Conservation (phyloP, 1,140 invertebrate species). For the Eurosta solidaginis region DNA sequence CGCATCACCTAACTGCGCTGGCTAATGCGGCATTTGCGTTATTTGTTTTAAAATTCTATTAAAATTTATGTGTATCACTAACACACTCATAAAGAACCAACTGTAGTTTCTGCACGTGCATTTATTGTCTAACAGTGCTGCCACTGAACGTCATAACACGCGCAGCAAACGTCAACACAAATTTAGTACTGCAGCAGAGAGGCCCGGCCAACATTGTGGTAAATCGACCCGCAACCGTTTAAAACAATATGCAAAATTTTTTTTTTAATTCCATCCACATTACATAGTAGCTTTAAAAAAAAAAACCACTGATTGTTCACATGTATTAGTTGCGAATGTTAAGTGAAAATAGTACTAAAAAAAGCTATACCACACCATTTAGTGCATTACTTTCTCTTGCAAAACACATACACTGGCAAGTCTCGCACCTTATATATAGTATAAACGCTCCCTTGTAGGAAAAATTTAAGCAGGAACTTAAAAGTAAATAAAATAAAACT, state of each 20-base stretch:
- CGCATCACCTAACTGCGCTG: no score
- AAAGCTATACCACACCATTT: background rate
- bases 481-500: no score
- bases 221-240: background rate
- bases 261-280: no score
- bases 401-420: no score
- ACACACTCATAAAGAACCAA: background rate
- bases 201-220: background rate
- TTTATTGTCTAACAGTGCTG: background rate
- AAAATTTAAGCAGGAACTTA: no score
- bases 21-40: background rate
- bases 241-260: background rate
- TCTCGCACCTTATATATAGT: no score
- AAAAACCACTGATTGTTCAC: background rate
- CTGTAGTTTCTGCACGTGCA: background rate
- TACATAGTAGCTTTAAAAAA: no score
- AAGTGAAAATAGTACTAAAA: background rate
- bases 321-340: no score
- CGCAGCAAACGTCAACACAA: background rate
- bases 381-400: background rate
- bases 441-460: no score
- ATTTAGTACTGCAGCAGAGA: background rate
- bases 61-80: slow-evolving; percentile 7
- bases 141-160: background rate
- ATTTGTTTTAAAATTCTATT: background rate